A percentile compares a stretch with the other conserved stretches of the same genome.
phyloP scores from a whole-genome alignment of 2,113 vertebrate species.

The Hoplias malabaricus region DNA sequence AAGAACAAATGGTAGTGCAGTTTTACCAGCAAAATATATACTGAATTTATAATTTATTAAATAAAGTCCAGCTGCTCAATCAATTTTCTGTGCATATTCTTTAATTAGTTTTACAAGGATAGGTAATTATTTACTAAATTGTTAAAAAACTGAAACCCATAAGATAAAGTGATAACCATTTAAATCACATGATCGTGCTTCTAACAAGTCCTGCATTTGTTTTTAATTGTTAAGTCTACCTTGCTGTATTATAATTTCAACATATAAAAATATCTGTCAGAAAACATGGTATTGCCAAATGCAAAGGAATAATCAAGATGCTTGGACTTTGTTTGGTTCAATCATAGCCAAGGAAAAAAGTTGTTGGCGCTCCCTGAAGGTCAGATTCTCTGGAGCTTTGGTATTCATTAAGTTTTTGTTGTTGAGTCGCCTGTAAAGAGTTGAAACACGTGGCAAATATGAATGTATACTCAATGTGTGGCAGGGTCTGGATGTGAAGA shows the following conservation, averaged over 20 bases:
- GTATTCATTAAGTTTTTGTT: slow-evolving; percentile 5
- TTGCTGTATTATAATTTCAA: neutral
- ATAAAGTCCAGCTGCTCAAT: neutral
- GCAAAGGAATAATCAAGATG: neutral
- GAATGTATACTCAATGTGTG: neutral
- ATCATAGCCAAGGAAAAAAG: slow-evolving; percentile 62
- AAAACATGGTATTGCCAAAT: neutral
- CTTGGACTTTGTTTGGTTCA: slow-evolving; percentile 40
- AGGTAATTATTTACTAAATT: neutral
- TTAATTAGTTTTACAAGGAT: neutral
- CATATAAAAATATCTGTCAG: neutral
- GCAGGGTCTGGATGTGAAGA: too few species aligned
- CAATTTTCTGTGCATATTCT: neutral
- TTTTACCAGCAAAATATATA: slow-evolving; percentile 81
- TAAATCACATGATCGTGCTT: too few species aligned
- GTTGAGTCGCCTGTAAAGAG: slow-evolving; percentile 46
- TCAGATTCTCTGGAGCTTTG: slow-evolving; percentile 62
- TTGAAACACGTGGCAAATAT: neutral
- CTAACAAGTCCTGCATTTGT: too few species aligned
- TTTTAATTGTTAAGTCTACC: neutral
- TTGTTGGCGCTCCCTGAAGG: slow-evolving; percentile 65
- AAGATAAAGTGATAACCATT: neutral
- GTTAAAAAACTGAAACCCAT: neutral
- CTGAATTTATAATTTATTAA: neutral
- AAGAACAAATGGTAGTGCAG: slow-evolving; percentile 85